These are phyloP conservation scores for Amblyraja radiata DNA, from an alignment of 2,797 vertebrate species.

Conservation along the genomic window DNA sequence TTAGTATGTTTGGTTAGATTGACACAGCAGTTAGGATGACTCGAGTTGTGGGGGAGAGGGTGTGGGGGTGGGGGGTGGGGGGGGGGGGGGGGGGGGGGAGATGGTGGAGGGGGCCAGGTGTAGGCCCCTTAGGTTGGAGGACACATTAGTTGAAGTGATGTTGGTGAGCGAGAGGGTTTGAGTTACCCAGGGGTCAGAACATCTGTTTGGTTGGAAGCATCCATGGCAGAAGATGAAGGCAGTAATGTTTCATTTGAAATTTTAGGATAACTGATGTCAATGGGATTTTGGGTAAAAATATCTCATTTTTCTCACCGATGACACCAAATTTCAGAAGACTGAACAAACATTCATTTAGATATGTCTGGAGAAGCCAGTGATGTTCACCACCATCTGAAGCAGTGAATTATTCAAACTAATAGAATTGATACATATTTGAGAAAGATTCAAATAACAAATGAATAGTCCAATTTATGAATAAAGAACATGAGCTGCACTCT, in stretches of 20 bases:
- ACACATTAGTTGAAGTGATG: too few relatives aligned
- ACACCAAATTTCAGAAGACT: not conserved
- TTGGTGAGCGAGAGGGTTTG: not conserved
- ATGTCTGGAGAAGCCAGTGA: not conserved
- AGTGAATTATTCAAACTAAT: not conserved
- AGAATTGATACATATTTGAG: not conserved
- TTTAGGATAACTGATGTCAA: not conserved
- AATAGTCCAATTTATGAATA: not conserved
- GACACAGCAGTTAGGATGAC: too few relatives aligned
- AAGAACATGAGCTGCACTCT: not conserved
- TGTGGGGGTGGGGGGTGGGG: too few relatives aligned
- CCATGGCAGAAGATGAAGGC: not conserved
- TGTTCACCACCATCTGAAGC: not conserved
- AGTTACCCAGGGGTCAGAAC: not conserved
- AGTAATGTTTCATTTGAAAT: too few relatives aligned
- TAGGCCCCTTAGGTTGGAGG: too few relatives aligned
- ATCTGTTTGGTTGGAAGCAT: not conserved
- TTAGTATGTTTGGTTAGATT: not conserved
- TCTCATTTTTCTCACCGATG: not conserved
- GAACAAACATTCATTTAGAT: not conserved
- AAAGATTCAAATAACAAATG: not conserved
- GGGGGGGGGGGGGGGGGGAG: too few relatives aligned
- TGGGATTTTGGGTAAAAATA: too few relatives aligned
- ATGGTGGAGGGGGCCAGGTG: too few relatives aligned
- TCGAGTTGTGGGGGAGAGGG: too few relatives aligned